Evolutionary conservation across 2,888 invertebrate species (phyloP).

Genomic region (Sussaba pulchella): DNA sequence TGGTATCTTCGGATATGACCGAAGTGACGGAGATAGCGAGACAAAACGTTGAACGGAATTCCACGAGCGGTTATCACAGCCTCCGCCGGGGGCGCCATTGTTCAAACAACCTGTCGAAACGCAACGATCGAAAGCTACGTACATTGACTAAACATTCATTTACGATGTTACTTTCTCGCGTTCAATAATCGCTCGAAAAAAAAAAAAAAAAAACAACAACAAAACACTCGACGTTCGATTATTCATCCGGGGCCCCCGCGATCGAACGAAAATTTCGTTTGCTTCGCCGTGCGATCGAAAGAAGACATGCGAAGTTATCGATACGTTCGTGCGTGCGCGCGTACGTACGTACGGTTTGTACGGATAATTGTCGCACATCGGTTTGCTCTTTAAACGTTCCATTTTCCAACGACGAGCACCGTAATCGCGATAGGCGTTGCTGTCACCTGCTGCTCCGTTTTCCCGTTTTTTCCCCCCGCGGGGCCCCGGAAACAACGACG

Average conservation of each 20-base stretch:
- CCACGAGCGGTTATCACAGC: conserved; percentile 29
- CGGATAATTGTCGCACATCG: conserved; percentile 7
- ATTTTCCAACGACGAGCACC: conserved; percentile 7
- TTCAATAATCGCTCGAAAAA: no score
- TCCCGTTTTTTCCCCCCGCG: not conserved
- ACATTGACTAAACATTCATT: conserved; percentile 40
- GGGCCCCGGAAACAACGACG: not conserved
- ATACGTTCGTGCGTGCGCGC: not conserved
- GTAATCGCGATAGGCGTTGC: conserved; percentile 78
- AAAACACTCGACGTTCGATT: not conserved
- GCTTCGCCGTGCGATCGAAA: not conserved
- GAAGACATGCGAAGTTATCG: not conserved
- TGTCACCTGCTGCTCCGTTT: conserved; percentile 79
- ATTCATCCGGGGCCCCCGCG: not conserved
- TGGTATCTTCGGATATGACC: conserved; percentile 1
- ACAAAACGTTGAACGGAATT: conserved; percentile 49
- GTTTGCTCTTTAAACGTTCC: not conserved
- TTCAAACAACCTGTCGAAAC: conserved; percentile 67
- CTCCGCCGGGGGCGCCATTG: conserved; percentile 49
- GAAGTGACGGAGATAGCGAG: not conserved
- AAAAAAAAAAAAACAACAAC: no score
- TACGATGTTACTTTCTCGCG: conserved; percentile 50
- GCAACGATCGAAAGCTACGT: conserved; percentile 43
- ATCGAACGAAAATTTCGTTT: not conserved
- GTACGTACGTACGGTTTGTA: conserved; percentile 9